Evolutionary conservation across 2,113 vertebrate species (phyloP), one percentile per base, ranked within the genome.

Genomic region (Heteronetta atricapilla): DNA sequence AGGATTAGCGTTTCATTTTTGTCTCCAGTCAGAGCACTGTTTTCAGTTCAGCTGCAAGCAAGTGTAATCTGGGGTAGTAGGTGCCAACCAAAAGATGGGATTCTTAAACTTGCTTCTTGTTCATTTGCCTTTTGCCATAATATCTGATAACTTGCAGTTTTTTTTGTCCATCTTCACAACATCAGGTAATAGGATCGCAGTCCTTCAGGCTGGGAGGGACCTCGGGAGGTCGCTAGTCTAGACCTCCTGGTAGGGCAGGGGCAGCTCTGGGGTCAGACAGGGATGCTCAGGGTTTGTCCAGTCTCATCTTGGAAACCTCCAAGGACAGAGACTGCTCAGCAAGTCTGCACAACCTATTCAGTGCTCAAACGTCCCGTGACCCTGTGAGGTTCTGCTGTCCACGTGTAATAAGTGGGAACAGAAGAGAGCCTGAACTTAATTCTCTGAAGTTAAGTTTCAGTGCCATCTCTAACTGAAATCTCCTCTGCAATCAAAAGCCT

Each of bases 331-430:
- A 21, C 13, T 40, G 36, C 31, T 17, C 12, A 73, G 3, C n/a
- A 29, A 70, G 58, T 60, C 58, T 42, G 66, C 40, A 28, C 20
- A 63, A 8, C 31, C 46, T 9, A 11, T 4, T 55, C 69, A 38
- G 1, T 9, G 26, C 21, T 40, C 66, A 72, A 20, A 15, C 52
- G 28, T 11, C 28, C 58, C 25, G 53, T 44, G 88, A 77, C 38
- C 72, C 82, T 38, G 7, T 0, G 4, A 74, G 52, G 16, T 34
- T 53, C 82, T 93, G 63, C 56, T 40, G 5, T 58, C 19, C 23
- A 14, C 58, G 2, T 2, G 11, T 68, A 44, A 6, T 55, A 11
- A 5, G 5, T 1, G 13, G 26, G 64, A 66, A 4, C 3, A 50
- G 46, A 53, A 56, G 36, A 44, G 55, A 76, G 10, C 8, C 60